Evolutionary conservation across 2,888 invertebrate genomes (phyloP), one percentile per base, ranked within the genome.

Genomic region (Megamerina dolium): DNA sequence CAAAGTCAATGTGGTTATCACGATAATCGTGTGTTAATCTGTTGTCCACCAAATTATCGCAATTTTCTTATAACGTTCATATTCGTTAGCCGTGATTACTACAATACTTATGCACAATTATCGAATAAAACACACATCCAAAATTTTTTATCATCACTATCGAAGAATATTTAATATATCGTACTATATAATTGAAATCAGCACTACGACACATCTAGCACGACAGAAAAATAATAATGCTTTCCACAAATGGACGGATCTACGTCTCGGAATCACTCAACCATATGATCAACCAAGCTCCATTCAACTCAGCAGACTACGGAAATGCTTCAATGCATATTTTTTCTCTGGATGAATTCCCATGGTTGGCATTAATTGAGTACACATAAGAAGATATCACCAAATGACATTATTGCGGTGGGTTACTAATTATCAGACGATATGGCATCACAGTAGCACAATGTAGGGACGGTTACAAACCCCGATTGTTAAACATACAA

Each of bases 391-490:
- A 16, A 2, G 16, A n/a, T n/a, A 33, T 17, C 12, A 3, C 20
- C 13, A 70, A 64, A 56, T 77, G 78, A 2, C 80, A 80, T 49
- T 78, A 80, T 52, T 85, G 85, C 57, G 84, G 83, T 1, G 85
- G 83, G 1, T 81, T 79, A 1, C 65, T 85, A 23, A 81, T 85
- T 3, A 49, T 32, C 20, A 27, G 44, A 8, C 45, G 75, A 53
- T 84, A 84, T 58, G 75, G 84, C 2, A 54, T 85, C 38, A 85
- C 85, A 1, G 85, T 85, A 0, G 82, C 80, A 1, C 85, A 85
- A 57, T 85, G 85, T 56, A 73, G 76, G 84, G 60, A 78, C 77
- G 0, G 68, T 74, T 0, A 77, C 73, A 3, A 58, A 66, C 0
- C 45, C 41, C 3, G 84, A 84, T 58, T 84, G 83, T 57, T 54